Percentiles rank a stretch among this genome's conserved stretches.
These are phyloP conservation scores for Vulpes vulpes DNA, from an alignment of 2,113 vertebrate genomes.

Conservation along the genomic window DNA sequence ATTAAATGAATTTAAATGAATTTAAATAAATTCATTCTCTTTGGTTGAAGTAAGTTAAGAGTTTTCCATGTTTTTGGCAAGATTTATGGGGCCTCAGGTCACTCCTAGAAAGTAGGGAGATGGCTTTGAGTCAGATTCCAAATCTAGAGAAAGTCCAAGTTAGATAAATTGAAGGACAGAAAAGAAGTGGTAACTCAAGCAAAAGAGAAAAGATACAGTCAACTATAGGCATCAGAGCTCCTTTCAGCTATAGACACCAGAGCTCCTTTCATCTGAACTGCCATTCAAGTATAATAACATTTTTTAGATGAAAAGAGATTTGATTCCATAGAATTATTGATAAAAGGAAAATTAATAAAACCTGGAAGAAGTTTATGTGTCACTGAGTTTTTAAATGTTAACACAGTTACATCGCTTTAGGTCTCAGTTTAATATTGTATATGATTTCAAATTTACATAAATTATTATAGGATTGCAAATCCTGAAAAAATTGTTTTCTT, in stretches of 20 bases:
- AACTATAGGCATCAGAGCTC: background rate
- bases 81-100: background rate
- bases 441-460: slow-evolving; percentile 23
- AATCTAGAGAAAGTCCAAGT: background rate
- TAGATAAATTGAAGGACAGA: background rate
- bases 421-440: background rate
- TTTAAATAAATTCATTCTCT: background rate
- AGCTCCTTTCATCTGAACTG: background rate
- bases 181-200: background rate
- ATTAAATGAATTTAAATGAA: no score
- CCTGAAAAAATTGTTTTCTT: background rate
- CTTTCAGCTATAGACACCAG: background rate
- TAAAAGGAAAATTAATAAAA: slow-evolving; percentile 6
- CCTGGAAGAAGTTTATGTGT: background rate
- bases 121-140: background rate
- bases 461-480: background rate
- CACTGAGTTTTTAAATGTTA: slow-evolving; percentile 19
- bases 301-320: background rate
- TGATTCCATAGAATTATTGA: background rate
- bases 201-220: background rate
- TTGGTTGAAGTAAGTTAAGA: background rate
- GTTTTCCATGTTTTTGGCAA: background rate
- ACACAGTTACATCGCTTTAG: background rate
- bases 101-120: background rate
- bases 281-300: background rate